Evolutionary conservation across 2,113 vertebrate genomes (phyloP).

Genomic region (Rhizomys pruinosus): DNA sequence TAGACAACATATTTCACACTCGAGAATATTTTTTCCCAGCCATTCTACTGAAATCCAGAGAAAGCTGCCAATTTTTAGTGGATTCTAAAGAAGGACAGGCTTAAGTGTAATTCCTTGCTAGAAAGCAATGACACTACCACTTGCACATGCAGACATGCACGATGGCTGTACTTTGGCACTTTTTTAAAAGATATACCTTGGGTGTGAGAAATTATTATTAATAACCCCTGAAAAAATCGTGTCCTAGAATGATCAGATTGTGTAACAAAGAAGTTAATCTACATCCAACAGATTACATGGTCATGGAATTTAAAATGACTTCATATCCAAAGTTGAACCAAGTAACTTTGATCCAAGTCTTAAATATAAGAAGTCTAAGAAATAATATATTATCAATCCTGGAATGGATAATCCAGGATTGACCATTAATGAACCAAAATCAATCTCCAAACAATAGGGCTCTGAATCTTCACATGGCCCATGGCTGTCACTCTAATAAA

Average conservation of each 20-base stretch:
- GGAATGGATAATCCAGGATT: background rate
- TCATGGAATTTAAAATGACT: background rate
- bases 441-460: background rate
- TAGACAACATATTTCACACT: background rate
- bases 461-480: background rate
- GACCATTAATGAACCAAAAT: background rate
- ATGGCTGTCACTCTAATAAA: background rate
- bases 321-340: background rate
- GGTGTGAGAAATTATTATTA: background rate
- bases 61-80: background rate
- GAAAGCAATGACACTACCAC: background rate
- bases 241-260: background rate
- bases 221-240: background rate
- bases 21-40: background rate
- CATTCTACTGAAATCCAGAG: background rate
- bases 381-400: background rate
- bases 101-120: background rate
- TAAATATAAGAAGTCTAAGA: background rate
- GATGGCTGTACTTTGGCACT: background rate
- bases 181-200: background rate
- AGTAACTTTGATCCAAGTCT: background rate
- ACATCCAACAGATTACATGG: background rate
- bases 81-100: background rate
- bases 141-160: background rate
- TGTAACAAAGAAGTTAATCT: background rate